Evolutionary conservation across 2,888 invertebrate species (phyloP).

Genomic region (Ditylenchus weischeri): DNA sequence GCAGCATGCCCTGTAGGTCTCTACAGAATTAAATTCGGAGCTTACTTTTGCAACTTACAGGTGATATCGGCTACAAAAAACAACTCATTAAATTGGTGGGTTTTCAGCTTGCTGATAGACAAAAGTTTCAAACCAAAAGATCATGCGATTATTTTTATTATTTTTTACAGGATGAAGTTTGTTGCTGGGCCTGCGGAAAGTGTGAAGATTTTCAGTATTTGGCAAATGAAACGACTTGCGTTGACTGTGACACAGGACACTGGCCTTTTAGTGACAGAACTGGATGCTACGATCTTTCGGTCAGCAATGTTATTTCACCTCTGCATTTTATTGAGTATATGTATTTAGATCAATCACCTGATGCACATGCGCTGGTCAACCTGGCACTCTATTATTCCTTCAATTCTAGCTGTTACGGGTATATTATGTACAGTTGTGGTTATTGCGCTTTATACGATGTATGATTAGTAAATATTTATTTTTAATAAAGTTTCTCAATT

Average conservation of each 20-base stretch:
- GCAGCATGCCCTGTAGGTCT: slow-evolving; percentile 59
- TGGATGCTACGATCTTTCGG: slow-evolving; percentile 47
- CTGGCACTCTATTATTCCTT: slow-evolving; percentile 71
- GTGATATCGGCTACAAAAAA: slow-evolving; percentile 60
- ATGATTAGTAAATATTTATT: slow-evolving; percentile 7
- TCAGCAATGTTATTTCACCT: slow-evolving; percentile 11
- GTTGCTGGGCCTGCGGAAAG: slow-evolving; percentile 61
- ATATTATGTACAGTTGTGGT: slow-evolving; percentile 67
- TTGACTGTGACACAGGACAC: slow-evolving; percentile 53
- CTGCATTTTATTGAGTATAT: slow-evolving; percentile 20
- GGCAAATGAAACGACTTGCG: slow-evolving; percentile 53
- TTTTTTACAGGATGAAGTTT: slow-evolving; percentile 59
- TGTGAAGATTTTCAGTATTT: slow-evolving; percentile 55
- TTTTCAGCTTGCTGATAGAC: background rate
- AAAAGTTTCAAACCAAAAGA: too few relatives aligned
- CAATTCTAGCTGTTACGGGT: slow-evolving; percentile 66
- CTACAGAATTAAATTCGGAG: too few relatives aligned
- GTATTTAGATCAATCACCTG: slow-evolving; percentile 26
- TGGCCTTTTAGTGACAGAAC: slow-evolving; percentile 45
- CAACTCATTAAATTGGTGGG: slow-evolving; percentile 57
- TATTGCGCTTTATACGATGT: slow-evolving; percentile 65
- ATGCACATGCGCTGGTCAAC: slow-evolving; percentile 67
- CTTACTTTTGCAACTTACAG: too few relatives aligned
- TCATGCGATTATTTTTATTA: too few relatives aligned
- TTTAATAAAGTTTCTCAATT: slow-evolving; percentile 52